phyloP scores from a whole-genome alignment of 2,113 vertebrate genomes.

The Callospermophilus lateralis region DNA sequence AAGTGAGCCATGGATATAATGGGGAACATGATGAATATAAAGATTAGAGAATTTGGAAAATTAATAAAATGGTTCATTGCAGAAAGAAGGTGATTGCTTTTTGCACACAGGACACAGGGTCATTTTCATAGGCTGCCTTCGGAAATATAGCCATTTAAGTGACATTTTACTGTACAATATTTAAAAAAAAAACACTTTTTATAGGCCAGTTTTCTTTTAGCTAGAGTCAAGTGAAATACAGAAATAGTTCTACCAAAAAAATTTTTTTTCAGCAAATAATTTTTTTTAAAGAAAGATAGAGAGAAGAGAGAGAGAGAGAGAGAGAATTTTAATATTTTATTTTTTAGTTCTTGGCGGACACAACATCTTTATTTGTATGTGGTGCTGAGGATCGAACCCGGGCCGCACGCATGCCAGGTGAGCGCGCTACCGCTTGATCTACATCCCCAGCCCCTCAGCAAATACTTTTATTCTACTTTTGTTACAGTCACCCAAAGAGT shows the following conservation, averaged over 20 bases:
- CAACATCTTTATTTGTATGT: too few relatives aligned
- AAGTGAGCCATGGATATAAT: constrained; percentile 31
- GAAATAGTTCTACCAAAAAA: constrained; percentile 34
- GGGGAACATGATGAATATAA: constrained; percentile 63
- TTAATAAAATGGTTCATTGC: constrained; percentile 62
- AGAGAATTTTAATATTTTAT: too few relatives aligned
- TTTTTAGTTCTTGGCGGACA: too few relatives aligned
- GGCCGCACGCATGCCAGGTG: too few relatives aligned
- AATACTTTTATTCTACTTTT: constrained; percentile 10
- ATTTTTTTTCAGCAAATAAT: too few relatives aligned
- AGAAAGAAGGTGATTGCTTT: constrained; percentile 65
- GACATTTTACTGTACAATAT: constrained; percentile 71
- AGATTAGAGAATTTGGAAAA: constrained; percentile 61
- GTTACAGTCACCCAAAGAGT: neutral
- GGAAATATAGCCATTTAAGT: constrained; percentile 64
- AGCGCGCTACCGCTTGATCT: too few relatives aligned
- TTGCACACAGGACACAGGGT: constrained; percentile 8
- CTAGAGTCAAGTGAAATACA: constrained; percentile 65
- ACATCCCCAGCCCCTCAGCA: too few relatives aligned
- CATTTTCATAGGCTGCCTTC: constrained; percentile 57
- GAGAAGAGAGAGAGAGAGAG: too few relatives aligned
- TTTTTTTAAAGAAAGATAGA: too few relatives aligned
- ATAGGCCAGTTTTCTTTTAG: constrained; percentile 17
- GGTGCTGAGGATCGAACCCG: too few relatives aligned
- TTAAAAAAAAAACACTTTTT: constrained; percentile 62